Evolutionary conservation across 2,797 vertebrate species (phyloP).

Genomic region (Tolypeutes matacus): DNA sequence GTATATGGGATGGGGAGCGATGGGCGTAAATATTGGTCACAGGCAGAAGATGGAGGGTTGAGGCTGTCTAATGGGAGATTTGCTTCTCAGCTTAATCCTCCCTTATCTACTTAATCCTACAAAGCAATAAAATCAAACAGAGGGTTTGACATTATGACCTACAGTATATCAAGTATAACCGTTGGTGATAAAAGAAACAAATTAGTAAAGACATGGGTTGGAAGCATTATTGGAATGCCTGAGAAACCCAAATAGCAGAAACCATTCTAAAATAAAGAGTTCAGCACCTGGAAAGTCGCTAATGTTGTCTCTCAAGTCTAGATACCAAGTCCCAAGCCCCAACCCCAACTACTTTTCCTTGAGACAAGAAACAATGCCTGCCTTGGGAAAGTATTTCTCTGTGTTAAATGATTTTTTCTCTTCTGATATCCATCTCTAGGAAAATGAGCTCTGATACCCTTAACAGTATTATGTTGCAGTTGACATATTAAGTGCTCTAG

Average conservation of each 20-base stretch:
- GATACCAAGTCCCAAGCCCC: not conserved
- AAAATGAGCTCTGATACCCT: constrained; percentile 70
- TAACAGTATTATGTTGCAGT: constrained; percentile 64
- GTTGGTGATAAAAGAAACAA: constrained; percentile 23
- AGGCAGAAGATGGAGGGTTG: not conserved
- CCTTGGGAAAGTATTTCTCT: constrained; percentile 60
- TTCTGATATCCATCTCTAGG: constrained; percentile 64
- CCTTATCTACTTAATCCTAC: not conserved
- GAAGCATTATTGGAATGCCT: not conserved
- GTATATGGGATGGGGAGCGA: too few relatives aligned
- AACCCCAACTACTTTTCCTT: constrained; percentile 32
- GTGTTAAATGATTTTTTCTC: constrained; percentile 69
- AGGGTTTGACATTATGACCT: not conserved
- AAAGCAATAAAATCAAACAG: constrained; percentile 55
- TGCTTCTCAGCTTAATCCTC: not conserved
- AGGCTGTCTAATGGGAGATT: not conserved
- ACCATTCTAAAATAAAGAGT: constrained; percentile 63
- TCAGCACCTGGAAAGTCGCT: not conserved
- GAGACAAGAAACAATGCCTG: constrained; percentile 64
- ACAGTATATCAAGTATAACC: constrained; percentile 18
- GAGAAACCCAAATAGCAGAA: constrained; percentile 47
- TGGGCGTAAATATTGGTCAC: not conserved
- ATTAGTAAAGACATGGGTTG: constrained; percentile 43
- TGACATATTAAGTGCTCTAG: constrained; percentile 50
- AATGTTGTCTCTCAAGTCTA: constrained; percentile 46